These are phyloP conservation scores for Megastigmus dorsalis DNA, from an alignment of 2,888 invertebrate genomes.

Conservation along the genomic window DNA sequence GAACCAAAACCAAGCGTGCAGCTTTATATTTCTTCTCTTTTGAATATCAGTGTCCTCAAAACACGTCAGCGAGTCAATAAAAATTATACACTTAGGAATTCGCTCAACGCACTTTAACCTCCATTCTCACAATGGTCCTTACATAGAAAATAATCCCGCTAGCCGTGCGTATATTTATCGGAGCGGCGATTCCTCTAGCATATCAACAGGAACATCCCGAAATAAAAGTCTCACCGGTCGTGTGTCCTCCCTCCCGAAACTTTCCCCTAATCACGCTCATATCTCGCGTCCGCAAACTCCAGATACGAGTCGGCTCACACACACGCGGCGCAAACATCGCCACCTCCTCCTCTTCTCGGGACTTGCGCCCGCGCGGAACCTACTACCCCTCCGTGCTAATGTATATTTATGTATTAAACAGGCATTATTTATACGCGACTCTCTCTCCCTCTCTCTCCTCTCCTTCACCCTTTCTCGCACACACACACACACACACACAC, in stretches of 20 bases:
- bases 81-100: no score
- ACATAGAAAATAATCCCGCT: no score
- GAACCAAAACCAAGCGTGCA: not conserved
- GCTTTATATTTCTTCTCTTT: no score
- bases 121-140: no score
- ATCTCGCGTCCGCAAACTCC: not conserved
- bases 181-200: no score
- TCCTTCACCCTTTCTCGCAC: not conserved
- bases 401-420: constrained; percentile 74
- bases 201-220: no score
- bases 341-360: not conserved
- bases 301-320: not conserved
- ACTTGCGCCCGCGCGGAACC: not conserved
- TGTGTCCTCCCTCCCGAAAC: no score
- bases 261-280: constrained; percentile 24
- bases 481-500: not conserved
- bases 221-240: no score
- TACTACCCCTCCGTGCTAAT: constrained; percentile 58
- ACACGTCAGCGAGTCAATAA: no score
- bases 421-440: constrained; percentile 71
- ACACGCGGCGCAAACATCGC: not conserved
- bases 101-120: no score
- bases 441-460: not conserved
- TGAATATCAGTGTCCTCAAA: no score
- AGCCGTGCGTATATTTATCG: no score